Percentiles rank a stretch among this genome's conserved stretches.
Evolutionary conservation across 64 coral and sea anemone genomes (phyloP).

Genomic region (Montipora capricornis): DNA sequence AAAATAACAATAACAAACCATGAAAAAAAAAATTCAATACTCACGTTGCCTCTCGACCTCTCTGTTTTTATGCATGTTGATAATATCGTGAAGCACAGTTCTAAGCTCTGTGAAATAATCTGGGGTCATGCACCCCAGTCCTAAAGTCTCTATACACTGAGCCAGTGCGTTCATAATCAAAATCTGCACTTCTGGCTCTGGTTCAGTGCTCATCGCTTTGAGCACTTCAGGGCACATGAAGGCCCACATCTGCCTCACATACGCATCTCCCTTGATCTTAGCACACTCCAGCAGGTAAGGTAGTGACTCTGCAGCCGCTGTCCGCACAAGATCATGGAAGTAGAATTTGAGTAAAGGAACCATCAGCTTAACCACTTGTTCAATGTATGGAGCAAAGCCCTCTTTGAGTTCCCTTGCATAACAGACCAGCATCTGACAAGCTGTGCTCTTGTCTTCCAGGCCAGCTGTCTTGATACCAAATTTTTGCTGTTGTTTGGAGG

Average conservation of each 20-base stretch:
- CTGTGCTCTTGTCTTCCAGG: conserved; percentile 98
- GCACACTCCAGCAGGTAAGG: conserved; percentile 90
- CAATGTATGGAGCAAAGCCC: conserved; percentile 92
- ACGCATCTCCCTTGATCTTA: conserved; percentile 89
- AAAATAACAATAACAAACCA: too few species aligned
- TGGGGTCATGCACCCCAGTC: conserved; percentile 83
- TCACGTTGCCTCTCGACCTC: conserved; percentile 95
- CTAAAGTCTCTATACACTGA: conserved; percentile 95
- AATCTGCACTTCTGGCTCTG: conserved; percentile 95
- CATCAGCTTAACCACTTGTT: conserved; percentile 96
- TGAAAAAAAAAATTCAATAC: not conserved
- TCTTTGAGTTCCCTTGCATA: conserved; percentile 97
- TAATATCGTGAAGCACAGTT: conserved; percentile 84
- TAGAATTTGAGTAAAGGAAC: conserved; percentile 97
- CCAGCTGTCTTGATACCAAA: conserved; percentile 99
- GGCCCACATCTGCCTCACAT: conserved; percentile 96
- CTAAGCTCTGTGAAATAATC: conserved; percentile 84
- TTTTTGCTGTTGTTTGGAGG: conserved; percentile 77
- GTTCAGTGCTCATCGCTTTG: conserved; percentile 92
- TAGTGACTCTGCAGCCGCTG: conserved; percentile 91
- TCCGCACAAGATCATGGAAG: conserved; percentile 97
- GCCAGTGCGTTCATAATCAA: conserved; percentile 92
- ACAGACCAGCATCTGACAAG: conserved; percentile 97
- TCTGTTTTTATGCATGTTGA: conserved; percentile 87
- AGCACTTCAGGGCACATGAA: conserved; percentile 90